phyloP scores from a whole-genome alignment of 35 echinoderm and acorn worm species.

The Amphiura filiformis region DNA sequence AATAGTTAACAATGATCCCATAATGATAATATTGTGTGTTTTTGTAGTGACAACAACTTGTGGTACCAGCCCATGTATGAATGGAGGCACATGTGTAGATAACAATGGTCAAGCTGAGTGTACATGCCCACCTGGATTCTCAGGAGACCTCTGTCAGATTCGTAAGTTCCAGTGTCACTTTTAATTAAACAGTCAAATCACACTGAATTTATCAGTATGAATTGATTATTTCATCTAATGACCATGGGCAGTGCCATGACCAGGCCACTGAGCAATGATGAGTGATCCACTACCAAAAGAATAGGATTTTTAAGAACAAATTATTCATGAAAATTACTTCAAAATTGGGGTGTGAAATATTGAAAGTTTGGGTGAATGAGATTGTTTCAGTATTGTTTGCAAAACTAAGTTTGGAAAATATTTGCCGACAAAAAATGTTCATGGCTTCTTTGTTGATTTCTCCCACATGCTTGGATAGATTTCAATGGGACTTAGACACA shows the following conservation, averaged over 20 bases:
- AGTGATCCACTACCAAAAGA: background rate
- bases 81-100: background rate
- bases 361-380: no score
- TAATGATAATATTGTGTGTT: no score
- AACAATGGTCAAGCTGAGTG: background rate
- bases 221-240: background rate
- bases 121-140: background rate
- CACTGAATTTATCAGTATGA: background rate
- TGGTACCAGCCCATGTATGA: background rate
- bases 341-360: no score
- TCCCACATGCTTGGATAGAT: no score
- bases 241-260: background rate
- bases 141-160: conserved; percentile 5
- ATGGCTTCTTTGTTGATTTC: no score
- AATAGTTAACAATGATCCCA: no score
- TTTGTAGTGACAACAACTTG: background rate
- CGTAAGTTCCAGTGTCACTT: background rate
- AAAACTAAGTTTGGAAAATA: no score
- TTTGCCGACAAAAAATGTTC: no score
- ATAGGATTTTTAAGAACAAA: background rate
- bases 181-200: background rate
- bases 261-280: background rate
- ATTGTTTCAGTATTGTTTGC: no score
- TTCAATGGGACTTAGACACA: no score
- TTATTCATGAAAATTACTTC: no score